Conservation (phyloP, 2,888 invertebrate genomes). For the Yponomeuta plumbellus region DNA sequence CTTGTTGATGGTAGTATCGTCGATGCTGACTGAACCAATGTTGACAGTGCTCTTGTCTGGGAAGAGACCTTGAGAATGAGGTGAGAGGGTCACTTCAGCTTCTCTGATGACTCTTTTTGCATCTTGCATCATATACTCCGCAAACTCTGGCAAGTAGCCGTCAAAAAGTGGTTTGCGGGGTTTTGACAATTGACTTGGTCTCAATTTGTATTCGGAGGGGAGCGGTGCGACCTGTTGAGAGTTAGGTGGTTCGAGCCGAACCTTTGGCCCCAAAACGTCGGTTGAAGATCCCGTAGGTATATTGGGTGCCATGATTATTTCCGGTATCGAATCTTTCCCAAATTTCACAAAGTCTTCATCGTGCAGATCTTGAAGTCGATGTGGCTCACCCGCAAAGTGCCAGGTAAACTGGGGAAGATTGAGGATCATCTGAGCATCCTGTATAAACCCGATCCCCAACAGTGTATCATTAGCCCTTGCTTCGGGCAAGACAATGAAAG, state of each 20-base stretch:
- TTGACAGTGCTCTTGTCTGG: background rate
- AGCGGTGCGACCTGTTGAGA: too few species aligned
- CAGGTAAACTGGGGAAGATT: conserved; percentile 5
- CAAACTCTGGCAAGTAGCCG: too few species aligned
- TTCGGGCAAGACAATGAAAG: conserved; percentile 5
- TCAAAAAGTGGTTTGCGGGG: too few species aligned
- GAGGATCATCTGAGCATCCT: conserved; percentile 1
- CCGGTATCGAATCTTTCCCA: background rate
- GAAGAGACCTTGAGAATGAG: background rate
- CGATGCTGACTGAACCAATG: conserved; percentile 7
- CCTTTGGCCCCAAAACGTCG: too few species aligned
- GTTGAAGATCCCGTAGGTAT: background rate
- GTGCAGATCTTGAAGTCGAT: background rate
- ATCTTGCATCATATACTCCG: too few species aligned
- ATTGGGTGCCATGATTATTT: background rate
- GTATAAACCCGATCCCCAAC: conserved; percentile 10
- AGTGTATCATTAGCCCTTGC: background rate
- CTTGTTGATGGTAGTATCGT: background rate
- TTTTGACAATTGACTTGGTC: background rate
- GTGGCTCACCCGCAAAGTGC: background rate
- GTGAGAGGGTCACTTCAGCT: background rate
- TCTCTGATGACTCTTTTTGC: background rate
- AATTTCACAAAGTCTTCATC: conserved; percentile 9
- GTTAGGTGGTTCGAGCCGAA: too few species aligned
- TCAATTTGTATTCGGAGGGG: background rate